A percentile compares a stretch with the other conserved stretches of the same genome.
These are phyloP conservation scores for Strix aluco DNA, from an alignment of 2,113 vertebrate genomes.

Conservation along the genomic window DNA sequence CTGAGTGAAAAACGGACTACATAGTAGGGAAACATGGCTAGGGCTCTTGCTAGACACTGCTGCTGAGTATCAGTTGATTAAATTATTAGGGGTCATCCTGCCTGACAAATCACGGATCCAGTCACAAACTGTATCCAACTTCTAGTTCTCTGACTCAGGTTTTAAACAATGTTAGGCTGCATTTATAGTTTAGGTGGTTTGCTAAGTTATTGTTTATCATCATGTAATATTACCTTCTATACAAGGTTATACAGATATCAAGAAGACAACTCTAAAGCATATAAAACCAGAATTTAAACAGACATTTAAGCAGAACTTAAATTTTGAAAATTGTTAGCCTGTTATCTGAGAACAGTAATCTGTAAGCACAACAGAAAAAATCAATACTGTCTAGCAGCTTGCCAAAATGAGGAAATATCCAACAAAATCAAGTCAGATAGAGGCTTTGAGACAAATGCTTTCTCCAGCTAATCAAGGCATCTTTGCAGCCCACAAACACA, in stretches of 20 bases:
- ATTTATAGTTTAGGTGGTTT: background rate
- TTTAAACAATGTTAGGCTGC: background rate
- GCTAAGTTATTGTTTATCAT: background rate
- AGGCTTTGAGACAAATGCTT: background rate
- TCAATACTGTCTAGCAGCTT: background rate
- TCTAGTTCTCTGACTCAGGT: background rate
- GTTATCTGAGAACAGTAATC: background rate
- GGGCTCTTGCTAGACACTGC: background rate
- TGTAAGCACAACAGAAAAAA: background rate
- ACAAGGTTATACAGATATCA: background rate
- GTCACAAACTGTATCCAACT: background rate
- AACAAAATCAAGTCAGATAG: background rate
- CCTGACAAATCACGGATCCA: background rate
- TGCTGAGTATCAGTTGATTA: background rate
- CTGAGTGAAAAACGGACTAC: background rate
- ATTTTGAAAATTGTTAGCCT: background rate
- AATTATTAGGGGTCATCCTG: background rate
- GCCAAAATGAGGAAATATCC: background rate
- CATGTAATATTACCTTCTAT: background rate
- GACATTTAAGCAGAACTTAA: background rate
- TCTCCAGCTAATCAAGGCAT: background rate
- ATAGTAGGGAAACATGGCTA: background rate
- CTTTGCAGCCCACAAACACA: background rate
- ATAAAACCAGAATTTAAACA: background rate
- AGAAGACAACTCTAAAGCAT: background rate